Base-by-base conservation (phyloP, 2,113 vertebrate species). In the Mesocricetus auratus region DNA sequence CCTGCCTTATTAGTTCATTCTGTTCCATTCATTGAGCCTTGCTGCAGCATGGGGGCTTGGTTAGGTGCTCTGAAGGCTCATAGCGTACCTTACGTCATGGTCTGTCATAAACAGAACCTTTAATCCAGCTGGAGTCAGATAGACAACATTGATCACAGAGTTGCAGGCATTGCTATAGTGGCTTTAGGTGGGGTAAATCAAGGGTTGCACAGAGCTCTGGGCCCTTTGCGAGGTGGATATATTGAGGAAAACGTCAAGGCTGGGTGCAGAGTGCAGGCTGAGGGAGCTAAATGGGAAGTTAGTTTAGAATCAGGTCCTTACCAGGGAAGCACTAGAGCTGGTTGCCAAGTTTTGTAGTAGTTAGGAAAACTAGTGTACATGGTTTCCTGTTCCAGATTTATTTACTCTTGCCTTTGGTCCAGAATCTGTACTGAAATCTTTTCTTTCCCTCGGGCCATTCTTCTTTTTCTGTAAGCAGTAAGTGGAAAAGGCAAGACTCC, bases 401-500 rank as follows among this genome's bases (percentile, higher is more conserved):
- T 97, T 94, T 94, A 88, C 94, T 96, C 95, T 97, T 97, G 86
- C 86, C 81, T 90, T 94, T 96, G 91, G 92, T 97, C 91, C 83
- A 86, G 78, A 96, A 96, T 97, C 90, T 95, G 39, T 97, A 96
- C 97, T 97, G 96, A 97, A 96, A 94, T 94, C 86, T 97, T 94
- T 94, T 97, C 95, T 97, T 88, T 89, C 82, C 97, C 68, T 98
- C 53, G 94, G 83, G 98, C 74, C 3, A 24, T 97, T 97, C 82
- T 11, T 97, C 86, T 96, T 97, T 96, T 95, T 21, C 97, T 97
- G 36, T 90, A 89, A 98, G 78, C 98, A 98, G 98, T 99, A 97
- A 99, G 98, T 53, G 99, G 99, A 95, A 99, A 99, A 99, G 99
- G 99, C 96, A 99, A 99, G 98, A 99, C 99, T n/a, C 99, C 99